Evolutionary conservation across 2,113 vertebrate species (phyloP).

Genomic region (Castor canadensis): DNA sequence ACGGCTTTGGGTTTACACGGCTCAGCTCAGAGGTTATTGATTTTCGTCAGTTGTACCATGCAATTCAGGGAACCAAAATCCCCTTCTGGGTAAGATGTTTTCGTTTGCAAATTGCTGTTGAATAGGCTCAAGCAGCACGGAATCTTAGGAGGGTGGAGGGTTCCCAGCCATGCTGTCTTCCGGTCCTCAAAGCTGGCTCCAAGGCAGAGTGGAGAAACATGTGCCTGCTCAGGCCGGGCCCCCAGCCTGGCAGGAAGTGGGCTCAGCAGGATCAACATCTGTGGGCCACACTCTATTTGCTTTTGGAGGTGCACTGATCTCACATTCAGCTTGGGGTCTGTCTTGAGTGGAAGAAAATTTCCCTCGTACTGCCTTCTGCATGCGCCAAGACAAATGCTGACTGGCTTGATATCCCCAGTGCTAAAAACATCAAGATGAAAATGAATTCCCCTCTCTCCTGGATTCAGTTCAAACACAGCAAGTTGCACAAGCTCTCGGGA

Average conservation of each 20-base stretch:
- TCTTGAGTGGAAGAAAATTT: slow-evolving; percentile 11
- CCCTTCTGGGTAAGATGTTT: slow-evolving; percentile 23
- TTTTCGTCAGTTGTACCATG: slow-evolving; percentile 48
- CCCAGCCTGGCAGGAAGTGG: not conserved
- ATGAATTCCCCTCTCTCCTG: slow-evolving; percentile 49
- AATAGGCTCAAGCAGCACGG: slow-evolving; percentile 36
- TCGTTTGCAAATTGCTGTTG: slow-evolving; percentile 28
- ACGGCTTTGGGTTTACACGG: slow-evolving; percentile 27
- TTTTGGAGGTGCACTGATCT: not conserved
- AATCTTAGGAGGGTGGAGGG: not conserved
- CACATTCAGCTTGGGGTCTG: not conserved
- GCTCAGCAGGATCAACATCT: slow-evolving; percentile 4
- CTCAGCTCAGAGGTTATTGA: slow-evolving; percentile 33
- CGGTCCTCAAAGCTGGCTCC: not conserved
- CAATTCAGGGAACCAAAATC: slow-evolving; percentile 62
- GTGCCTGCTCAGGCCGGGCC: not conserved
- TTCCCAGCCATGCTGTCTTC: slow-evolving; percentile 22
- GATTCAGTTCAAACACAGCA: slow-evolving; percentile 78
- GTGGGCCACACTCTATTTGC: not conserved
- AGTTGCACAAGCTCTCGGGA: slow-evolving; percentile 74
- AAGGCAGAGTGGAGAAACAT: not conserved
- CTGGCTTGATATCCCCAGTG: not conserved
- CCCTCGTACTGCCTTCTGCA: not conserved
- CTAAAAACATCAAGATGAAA: slow-evolving; percentile 63
- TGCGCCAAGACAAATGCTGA: slow-evolving; percentile 9